A percentile compares a stretch with the other conserved stretches of the same genome.
phyloP scores from a whole-genome alignment of 2,888 invertebrate species.

The Phortica magna region DNA sequence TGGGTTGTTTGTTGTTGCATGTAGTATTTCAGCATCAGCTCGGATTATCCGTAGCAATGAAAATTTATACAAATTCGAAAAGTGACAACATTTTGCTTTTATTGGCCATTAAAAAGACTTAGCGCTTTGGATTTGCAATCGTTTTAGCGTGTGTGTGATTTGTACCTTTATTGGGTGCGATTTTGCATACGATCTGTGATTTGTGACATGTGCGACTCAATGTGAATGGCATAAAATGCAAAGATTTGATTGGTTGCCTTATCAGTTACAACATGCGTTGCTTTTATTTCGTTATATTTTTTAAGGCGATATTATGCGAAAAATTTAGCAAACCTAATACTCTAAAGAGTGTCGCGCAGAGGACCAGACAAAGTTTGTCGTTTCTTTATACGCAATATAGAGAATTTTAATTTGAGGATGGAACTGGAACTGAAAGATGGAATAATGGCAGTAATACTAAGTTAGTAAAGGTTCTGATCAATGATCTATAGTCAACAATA shows the following conservation, averaged over 20 bases:
- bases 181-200: conserved; percentile 19
- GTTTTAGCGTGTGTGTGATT: conserved; percentile 21
- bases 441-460: no score
- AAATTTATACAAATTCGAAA: conserved; percentile 74
- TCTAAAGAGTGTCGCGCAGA: no score
- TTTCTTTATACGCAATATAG: no score
- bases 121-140: conserved; percentile 65
- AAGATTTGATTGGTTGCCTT: neutral
- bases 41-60: conserved; percentile 70
- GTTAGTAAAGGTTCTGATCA: no score
- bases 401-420: no score
- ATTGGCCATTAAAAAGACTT: conserved; percentile 78
- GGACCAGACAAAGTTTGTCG: no score
- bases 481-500: no score
- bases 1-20: conserved; percentile 53
- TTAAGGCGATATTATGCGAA: no score
- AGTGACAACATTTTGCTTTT: conserved; percentile 78
- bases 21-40: conserved; percentile 73
- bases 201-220: neutral
- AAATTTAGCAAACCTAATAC: no score
- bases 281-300: no score
- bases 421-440: no score
- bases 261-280: neutral
- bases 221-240: neutral
- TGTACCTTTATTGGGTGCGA: conserved; percentile 7